Conservation (phyloP, 2,797 vertebrate genomes). For the Peromyscus eremicus region DNA sequence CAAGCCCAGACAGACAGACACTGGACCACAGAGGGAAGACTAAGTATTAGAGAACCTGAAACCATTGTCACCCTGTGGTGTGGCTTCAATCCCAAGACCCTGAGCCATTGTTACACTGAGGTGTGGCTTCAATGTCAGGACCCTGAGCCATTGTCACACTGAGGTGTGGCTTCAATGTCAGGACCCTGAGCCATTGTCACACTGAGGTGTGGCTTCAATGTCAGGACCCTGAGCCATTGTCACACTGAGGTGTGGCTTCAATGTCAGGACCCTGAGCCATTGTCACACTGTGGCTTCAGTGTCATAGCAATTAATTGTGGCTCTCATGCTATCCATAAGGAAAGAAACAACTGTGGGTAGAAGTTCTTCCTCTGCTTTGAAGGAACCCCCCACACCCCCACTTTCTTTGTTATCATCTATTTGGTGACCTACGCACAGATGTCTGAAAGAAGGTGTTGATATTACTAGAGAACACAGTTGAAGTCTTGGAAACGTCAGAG, state of each 20-base stretch:
- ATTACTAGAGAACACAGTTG: not conserved
- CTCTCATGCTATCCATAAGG: not conserved
- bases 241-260: not conserved
- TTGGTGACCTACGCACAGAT: not conserved
- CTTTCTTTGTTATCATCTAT: not conserved
- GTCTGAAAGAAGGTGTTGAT: constrained; percentile 5
- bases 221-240: not conserved
- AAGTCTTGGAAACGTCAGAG: constrained; percentile 35
- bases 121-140: not conserved
- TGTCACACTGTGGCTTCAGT: not conserved
- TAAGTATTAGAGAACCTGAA: not conserved
- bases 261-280: not conserved
- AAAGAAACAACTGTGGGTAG: not conserved
- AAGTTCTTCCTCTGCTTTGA: constrained; percentile 1
- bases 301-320: not conserved
- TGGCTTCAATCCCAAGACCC: not conserved
- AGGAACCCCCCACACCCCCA: not conserved
- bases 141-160: not conserved
- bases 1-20: constrained; percentile 1
- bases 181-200: no score
- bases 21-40: not conserved
- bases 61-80: not conserved
- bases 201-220: not conserved
- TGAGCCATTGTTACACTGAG: not conserved
- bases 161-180: not conserved